Evolutionary conservation across 2,888 invertebrate species (phyloP).

Genomic region (Palloptera scutellata): DNA sequence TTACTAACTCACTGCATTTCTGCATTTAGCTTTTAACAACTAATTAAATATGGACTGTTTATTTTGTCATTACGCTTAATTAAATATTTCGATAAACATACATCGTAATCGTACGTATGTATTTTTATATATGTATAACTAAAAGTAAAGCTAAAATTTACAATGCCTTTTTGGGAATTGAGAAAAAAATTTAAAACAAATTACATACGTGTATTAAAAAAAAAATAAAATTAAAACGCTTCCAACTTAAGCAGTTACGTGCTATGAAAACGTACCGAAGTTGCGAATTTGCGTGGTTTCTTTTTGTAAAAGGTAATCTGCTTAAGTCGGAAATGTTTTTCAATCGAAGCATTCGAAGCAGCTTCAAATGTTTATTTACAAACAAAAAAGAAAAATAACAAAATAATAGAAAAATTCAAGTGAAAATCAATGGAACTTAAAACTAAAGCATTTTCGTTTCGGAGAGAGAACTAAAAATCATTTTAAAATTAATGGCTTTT

Average conservation of each 20-base stretch:
- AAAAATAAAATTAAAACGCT: slow-evolving; percentile 28
- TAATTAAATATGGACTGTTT: slow-evolving; percentile 23
- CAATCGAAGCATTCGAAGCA: slow-evolving; percentile 17
- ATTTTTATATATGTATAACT: slow-evolving; percentile 21
- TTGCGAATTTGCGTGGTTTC: neutral
- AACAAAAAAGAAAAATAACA: slow-evolving; percentile 31
- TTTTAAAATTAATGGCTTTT: too few relatives aligned
- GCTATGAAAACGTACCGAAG: slow-evolving; percentile 1
- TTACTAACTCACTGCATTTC: slow-evolving; percentile 18
- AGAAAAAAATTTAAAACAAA: slow-evolving; percentile 40
- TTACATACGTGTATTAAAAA: slow-evolving; percentile 43
- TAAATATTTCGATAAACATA: slow-evolving; percentile 48
- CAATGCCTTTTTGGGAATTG: slow-evolving; percentile 37
- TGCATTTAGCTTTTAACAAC: slow-evolving; percentile 15
- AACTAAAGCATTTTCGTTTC: slow-evolving; percentile 34
- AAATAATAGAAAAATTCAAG: slow-evolving; percentile 19
- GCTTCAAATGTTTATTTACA: slow-evolving; percentile 34
- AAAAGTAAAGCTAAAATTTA: slow-evolving; percentile 58
- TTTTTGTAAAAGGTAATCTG: slow-evolving; percentile 7
- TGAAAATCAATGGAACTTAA: slow-evolving; percentile 22
- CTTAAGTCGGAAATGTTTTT: slow-evolving; percentile 36
- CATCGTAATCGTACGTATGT: slow-evolving; percentile 19
- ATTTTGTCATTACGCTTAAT: slow-evolving; percentile 39
- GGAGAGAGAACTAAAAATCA: too few relatives aligned
- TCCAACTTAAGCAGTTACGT: slow-evolving; percentile 31